phyloP scores from a whole-genome alignment of 1,140 invertebrate genomes.

The Philaenus spumarius region DNA sequence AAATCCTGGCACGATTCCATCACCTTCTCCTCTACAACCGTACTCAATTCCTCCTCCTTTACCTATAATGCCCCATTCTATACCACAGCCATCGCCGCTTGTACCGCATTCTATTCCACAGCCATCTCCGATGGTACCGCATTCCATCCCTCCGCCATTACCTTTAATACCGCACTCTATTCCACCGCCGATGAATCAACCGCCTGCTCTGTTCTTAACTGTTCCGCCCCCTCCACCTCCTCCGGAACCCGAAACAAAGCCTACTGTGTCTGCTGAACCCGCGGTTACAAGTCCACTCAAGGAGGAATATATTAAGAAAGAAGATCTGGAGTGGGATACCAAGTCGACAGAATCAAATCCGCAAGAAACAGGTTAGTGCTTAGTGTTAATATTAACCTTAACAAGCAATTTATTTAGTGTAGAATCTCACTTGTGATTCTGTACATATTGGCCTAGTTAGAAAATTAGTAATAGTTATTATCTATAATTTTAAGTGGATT shows the following conservation, averaged over 20 bases:
- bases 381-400: too few relatives aligned
- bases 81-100: constrained; percentile 35
- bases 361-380: too few relatives aligned
- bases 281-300: too few relatives aligned
- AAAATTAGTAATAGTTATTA: too few relatives aligned
- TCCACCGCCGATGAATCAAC: constrained; percentile 35
- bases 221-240: constrained; percentile 34
- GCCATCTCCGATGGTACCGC: constrained; percentile 35
- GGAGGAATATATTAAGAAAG: too few relatives aligned
- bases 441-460: too few relatives aligned
- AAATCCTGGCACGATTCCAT: constrained; percentile 45
- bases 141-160: constrained; percentile 34
- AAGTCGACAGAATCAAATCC: too few relatives aligned
- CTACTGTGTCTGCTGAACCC: background rate
- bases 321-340: too few relatives aligned
- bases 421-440: too few relatives aligned
- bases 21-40: constrained; percentile 39
- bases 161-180: constrained; percentile 35
- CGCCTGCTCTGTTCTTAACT: background rate
- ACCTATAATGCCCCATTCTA: constrained; percentile 35
- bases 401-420: too few relatives aligned
- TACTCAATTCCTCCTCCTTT: constrained; percentile 39
- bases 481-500: too few relatives aligned
- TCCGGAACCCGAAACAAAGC: constrained; percentile 21
- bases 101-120: constrained; percentile 33